Evolutionary conservation across 2,797 vertebrate species (phyloP), one percentile per base, ranked within the genome.

Genomic region (Rhyacichthys aspro): DNA sequence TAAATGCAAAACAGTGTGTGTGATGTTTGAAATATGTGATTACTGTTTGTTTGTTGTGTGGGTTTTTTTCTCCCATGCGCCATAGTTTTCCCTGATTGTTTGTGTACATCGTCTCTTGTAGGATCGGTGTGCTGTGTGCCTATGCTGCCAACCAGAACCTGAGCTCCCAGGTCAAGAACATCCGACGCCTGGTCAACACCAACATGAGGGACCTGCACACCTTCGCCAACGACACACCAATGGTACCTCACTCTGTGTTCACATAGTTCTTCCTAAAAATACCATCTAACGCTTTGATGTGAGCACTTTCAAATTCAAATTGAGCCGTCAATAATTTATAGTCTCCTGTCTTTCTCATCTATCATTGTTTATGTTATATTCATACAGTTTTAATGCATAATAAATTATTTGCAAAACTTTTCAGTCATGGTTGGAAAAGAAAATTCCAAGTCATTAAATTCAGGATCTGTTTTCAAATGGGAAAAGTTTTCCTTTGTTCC

Each of bases 81-180:
- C n/a, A n/a, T n/a, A n/a, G n/a, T n/a, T n/a, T n/a, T n/a, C n/a
- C n/a, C n/a, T n/a, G n/a, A n/a, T n/a, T n/a, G n/a, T n/a, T n/a
- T n/a, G n/a, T n/a, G 19, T 68, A 2, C 23, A 28, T 1, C 7
- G 23, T 28, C 23, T 28, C 17, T 60, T 67, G 9, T 87, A 98
- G 97, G 59, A 73, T 95, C 5, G 97, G 97, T 11, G 93, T 97
- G 1, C 75, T 96, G 73, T 97, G 89, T 72, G 94, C 95, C 0
- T 98, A 97, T 10, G 89, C 91, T 47, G 95, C 96, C 68, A 98
- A 96, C 87, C 94, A 97, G 78, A 94, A 97, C 81, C 88, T 97
- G 73, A 95, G 94, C 73, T 94, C 89, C 23, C 92, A 94, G 83
- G 75, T 95, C 66, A 91, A 91, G 86, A 93, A 88, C 85, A 89